Percentiles rank a stretch among this genome's conserved stretches.
phyloP scores from a whole-genome alignment of 1,140 invertebrate genomes.

The Ceratina japonica region DNA sequence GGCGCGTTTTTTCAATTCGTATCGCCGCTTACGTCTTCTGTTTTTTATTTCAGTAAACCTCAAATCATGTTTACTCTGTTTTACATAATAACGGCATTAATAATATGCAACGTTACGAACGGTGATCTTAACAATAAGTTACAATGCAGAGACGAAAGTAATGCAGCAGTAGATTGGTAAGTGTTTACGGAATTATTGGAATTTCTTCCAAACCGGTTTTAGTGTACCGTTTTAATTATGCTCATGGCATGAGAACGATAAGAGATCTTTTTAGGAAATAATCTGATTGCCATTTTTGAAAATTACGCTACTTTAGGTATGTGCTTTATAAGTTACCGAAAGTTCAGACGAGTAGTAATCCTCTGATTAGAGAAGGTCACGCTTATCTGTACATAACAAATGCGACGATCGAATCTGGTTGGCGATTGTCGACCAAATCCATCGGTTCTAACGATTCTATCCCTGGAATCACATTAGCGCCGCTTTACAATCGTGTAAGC shows the following conservation, averaged over 20 bases:
- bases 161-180: slow-evolving; percentile 85
- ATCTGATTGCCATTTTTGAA: slow-evolving; percentile 23
- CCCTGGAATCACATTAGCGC: slow-evolving; percentile 85
- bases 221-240: background rate
- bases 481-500: slow-evolving; percentile 82
- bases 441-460: slow-evolving; percentile 87
- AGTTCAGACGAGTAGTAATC: slow-evolving; percentile 80
- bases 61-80: background rate
- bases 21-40: background rate
- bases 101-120: background rate
- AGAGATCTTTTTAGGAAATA: slow-evolving; percentile 10
- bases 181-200: slow-evolving; percentile 52
- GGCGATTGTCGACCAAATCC: slow-evolving; percentile 84
- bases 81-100: slow-evolving; percentile 7
- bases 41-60: background rate
- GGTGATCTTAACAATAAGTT: background rate
- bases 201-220: background rate
- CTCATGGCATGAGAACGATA: too few species aligned
- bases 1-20: too few species aligned
- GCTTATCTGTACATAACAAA: slow-evolving; percentile 88
- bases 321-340: slow-evolving; percentile 91
- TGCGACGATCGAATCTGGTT: slow-evolving; percentile 80
- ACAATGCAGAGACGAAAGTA: slow-evolving; percentile 83
- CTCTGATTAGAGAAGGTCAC: slow-evolving; percentile 82
- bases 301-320: slow-evolving; percentile 82